Evolutionary conservation across 1,140 invertebrate species (phyloP), one percentile per base, ranked within the genome.

Genomic region (Halyomorpha halys): DNA sequence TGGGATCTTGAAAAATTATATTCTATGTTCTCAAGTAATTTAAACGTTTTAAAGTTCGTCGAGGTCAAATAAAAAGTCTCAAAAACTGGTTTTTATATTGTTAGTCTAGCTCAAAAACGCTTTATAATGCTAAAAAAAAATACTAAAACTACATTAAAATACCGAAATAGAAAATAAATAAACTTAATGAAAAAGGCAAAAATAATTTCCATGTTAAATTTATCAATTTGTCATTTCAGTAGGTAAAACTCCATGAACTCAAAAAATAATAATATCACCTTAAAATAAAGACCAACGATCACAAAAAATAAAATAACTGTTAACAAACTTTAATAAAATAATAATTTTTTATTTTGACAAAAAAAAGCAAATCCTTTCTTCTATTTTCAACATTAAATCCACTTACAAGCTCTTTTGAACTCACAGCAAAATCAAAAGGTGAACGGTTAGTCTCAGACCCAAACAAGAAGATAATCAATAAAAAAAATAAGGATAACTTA

Each of bases 361-460:
- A 82, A 86, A 86, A 86, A 77, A 67, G 81, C 79, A 85, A 87
- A 87, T n/a, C 74, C 74, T 0, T 76, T 72, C 79, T 79, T 76
- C 78, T 78, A 79, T 84, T 87, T 69, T 87, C 85, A 72, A 82
- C 75, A 82, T 87, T 87, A 85, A 84, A 88, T 11, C 84, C 84
- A 30, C 82, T 88, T 70, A 87, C 82, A 77, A 87, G 80, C 73
- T 88, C 84, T 54, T 80, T 84, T 72, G 88, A 83, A 0, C 83
- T 82, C 70, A 87, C 84, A 70, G 82, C 78, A 80, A 88, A 86
- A 85, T 88, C 85, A 85, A 86, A 87, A 66, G 83, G 84, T 71
- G 81, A 81, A 0, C 84, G 85, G 80, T 86, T 87, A 70, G 80
- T 83, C 74, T 87, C 84, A 59, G 82, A n/a, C n/a, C 83, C 73